phyloP scores from a whole-genome alignment of 2,113 vertebrate genomes.

The Dipodomys spectabilis region DNA sequence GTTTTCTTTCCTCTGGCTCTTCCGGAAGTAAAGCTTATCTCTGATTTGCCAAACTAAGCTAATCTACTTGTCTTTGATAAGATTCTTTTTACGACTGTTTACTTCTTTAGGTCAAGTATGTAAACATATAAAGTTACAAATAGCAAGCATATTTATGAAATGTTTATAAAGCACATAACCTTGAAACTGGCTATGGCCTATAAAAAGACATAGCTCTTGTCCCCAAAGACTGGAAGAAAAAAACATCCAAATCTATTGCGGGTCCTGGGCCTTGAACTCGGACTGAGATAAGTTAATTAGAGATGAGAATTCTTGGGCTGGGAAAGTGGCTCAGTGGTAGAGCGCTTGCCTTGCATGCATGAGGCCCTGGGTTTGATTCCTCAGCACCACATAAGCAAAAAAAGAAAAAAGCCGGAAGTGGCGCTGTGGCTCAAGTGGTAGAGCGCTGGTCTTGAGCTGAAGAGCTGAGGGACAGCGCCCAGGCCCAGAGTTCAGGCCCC shows the following conservation, averaged over 20 bases:
- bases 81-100: slow-evolving; percentile 48
- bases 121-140: background rate
- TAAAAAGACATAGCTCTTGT: background rate
- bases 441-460: no score
- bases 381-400: no score
- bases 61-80: slow-evolving; percentile 14
- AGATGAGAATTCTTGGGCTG: no score
- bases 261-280: no score
- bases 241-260: background rate
- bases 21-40: slow-evolving; percentile 27
- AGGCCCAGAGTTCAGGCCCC: no score
- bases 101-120: slow-evolving; percentile 42
- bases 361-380: no score
- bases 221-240: background rate
- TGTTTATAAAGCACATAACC: background rate
- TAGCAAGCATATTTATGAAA: slow-evolving; percentile 46
- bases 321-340: no score
- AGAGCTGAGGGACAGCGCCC: no score
- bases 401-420: no score
- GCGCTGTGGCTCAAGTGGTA: no score
- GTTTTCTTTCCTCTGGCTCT: background rate
- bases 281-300: no score
- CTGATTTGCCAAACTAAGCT: slow-evolving; percentile 49
- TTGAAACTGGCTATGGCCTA: background rate
- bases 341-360: no score